Base-by-base conservation (phyloP, 2,113 vertebrate genomes). In the Thoracochromis brauschi region DNA sequence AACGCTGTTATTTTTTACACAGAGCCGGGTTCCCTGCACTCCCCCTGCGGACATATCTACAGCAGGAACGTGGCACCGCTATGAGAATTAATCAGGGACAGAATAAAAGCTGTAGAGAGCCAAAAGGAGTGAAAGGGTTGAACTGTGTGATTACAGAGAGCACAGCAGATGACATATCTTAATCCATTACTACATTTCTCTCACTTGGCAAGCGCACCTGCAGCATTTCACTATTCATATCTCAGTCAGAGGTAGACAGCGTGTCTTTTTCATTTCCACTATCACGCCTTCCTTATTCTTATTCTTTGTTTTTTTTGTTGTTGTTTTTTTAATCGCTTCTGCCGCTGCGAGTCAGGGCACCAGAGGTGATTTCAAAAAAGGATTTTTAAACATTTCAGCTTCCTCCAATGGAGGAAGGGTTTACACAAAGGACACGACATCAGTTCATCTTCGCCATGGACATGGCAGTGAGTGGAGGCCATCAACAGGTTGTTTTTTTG, bases 371-470 rank as follows among this genome's bases (percentile, higher is more conserved):
- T 58, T 90, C 90, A 73, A 73, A 73, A 84, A 58, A 80, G 75
- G 82, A 29, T 90, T 92, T 89, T 63, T 45, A 85, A 93, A 90
- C 86, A 91, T 94, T 92, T 92, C 42, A 21, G 68, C 94, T 88
- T 93, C 92, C 95, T 94, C 92, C 91, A 94, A 87, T 94, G 91
- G 95, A 92, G 93, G 93, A 87, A 87, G 85, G 82, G 88, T 95
- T 95, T 94, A 94, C 92, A 93, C 87, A 26, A 6, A 47, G 83
- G 87, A 85, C 84, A 80, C 81, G 53, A 83, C 75, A 84, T 84
- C 65, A 53, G 85, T 83, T 93, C 86, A 81, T 93, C 88, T 90
- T 93, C 35, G 89, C 80, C 60, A 80, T 87, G 89, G 82, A 88
- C 83, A 13, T n/a, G 49, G 82, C 63, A 40, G 85, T 9, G 55